Base-by-base conservation (phyloP, 2,888 invertebrate genomes). In the Melanargia galathea region DNA sequence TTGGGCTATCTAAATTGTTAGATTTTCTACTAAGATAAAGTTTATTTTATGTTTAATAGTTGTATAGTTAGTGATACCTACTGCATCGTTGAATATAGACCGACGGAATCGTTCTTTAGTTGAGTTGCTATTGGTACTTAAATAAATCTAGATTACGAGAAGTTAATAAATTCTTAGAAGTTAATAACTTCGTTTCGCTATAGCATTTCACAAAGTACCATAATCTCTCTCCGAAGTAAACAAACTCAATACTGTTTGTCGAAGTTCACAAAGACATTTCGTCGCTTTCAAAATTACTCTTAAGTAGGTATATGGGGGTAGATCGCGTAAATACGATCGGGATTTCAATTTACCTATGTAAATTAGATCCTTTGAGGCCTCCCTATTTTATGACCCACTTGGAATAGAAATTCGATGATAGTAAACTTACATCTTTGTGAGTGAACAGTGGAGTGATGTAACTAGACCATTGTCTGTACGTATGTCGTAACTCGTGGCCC, bases 271-370 rank as follows among this genome's bases (percentile, higher is more conserved):
- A 52, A 51, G 49, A 43, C 51, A 33, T 51, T 56, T 56, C 43
- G 51, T 40, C 51, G 51, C 51, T 52, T 60, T 35, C 40, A 52
- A 40, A 60, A 59, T 64, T 49, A 60, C 60, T 58, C 60, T 20
- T 48, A 60, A 63, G 58, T 49, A 56, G 22, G 54, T 61, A 24
- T 54, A 33, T 64, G 55, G 48, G 54, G 60, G 61, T 63, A 63
- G 60, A 58, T 58, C 58, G 62, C 63, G 60, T 59, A 64, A 67
- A 67, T 65, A 62, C 57, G 59, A 68, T 64, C 65, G 60, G 48
- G 65, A 68, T 70, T 68, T 70, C 70, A 71, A 73, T 73, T 72
- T 70, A 64, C 71, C 68, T 66, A 69, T 71, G 72, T 70, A 71
- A 70, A 73, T 73, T 69, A 70, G 70, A 64, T 66, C 71, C 71